Conservation (phyloP, 2,888 invertebrate genomes). For the Amphipyra berbera region DNA sequence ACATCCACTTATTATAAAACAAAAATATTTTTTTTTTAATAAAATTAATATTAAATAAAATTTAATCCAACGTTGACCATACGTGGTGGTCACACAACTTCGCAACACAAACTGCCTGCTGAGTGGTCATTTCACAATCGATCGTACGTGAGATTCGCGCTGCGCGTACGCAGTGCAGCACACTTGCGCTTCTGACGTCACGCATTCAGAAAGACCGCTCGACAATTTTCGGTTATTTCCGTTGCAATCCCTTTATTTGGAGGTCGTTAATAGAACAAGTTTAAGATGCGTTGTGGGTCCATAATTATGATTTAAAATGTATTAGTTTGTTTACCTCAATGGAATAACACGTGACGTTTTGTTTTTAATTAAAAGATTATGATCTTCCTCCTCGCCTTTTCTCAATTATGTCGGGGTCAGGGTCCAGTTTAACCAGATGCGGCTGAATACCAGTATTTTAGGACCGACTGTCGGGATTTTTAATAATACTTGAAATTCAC, state of each 20-base stretch:
- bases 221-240: constrained; percentile 19
- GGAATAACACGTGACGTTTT: no score
- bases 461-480: no score
- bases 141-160: constrained; percentile 46
- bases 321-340: no score
- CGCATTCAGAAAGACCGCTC: constrained; percentile 18
- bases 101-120: constrained; percentile 41
- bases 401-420: no score
- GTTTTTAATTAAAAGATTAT: no score
- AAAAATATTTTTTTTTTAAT: neutral
- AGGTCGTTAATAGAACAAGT: neutral
- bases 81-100: constrained; percentile 13
- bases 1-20: neutral
- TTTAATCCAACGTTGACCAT: constrained; percentile 1
- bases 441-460: no score
- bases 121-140: constrained; percentile 52
- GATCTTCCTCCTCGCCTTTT: no score
- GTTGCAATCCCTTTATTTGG: neutral
- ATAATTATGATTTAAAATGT: no score
- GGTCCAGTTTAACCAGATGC: no score
- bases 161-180: constrained; percentile 19
- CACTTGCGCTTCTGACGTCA: constrained; percentile 43
- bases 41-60: neutral
- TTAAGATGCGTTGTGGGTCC: neutral
- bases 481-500: no score